Conservation (phyloP, 2,888 invertebrate genomes). For the Operophtera brumata region DNA sequence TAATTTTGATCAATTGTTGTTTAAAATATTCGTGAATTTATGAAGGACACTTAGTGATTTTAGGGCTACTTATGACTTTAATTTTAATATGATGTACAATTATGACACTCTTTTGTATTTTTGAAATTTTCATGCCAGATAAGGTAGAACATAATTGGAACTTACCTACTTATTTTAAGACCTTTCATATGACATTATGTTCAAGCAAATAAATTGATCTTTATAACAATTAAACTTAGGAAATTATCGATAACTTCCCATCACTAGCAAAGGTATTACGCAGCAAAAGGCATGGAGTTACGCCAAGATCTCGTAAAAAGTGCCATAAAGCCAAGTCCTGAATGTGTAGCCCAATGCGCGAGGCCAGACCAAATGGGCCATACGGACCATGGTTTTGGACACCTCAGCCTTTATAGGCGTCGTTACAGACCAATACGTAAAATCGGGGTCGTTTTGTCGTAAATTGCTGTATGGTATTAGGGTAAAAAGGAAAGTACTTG, state of each 20-base stretch:
- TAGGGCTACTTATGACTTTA: no score
- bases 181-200: no score
- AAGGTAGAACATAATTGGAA: no score
- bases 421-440: conserved; percentile 26
- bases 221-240: no score
- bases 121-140: no score
- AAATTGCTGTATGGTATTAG: conserved; percentile 9
- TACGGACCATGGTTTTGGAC: conserved; percentile 22
- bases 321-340: conserved; percentile 38
- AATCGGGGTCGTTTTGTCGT: conserved; percentile 16
- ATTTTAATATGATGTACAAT: no score
- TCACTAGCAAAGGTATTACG: conserved; percentile 33
- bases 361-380: conserved; percentile 16
- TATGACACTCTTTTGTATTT: no score
- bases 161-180: no score
- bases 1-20: no score
- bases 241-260: conserved; percentile 13
- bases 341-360: conserved; percentile 30
- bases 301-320: conserved; percentile 41
- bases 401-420: conserved; percentile 29
- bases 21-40: no score
- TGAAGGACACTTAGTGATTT: no score
- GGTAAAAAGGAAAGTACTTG: not conserved
- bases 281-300: conserved; percentile 31
- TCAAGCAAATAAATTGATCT: no score